Conservation (phyloP, 2,888 invertebrate species). For the Congeria kusceri region DNA sequence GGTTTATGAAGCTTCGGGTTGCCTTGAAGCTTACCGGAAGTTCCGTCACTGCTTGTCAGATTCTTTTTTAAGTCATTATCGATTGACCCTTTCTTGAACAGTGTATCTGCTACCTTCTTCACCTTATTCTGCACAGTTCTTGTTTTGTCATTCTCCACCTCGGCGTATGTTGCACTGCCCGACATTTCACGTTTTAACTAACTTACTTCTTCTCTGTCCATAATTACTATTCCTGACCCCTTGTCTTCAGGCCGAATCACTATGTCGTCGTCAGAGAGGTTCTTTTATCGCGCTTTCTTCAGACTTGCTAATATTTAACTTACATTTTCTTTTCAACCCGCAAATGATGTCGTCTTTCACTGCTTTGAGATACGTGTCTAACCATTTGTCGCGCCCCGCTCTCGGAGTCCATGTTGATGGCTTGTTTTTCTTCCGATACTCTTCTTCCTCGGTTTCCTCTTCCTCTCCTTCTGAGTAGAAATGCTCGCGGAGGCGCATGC, state of each 20-base stretch:
- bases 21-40: too few species aligned
- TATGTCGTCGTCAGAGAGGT: constrained; percentile 11
- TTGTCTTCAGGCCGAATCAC: constrained; percentile 31
- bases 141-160: neutral
- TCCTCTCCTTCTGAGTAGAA: neutral
- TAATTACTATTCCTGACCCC: constrained; percentile 25
- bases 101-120: too few species aligned
- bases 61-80: too few species aligned
- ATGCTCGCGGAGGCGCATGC: too few species aligned
- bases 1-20: too few species aligned
- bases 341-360: constrained; percentile 12
- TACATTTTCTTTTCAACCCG: neutral
- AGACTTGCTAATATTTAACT: constrained; percentile 9
- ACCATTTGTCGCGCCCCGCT: constrained; percentile 8
- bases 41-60: too few species aligned
- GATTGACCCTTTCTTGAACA: too few species aligned
- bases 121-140: too few species aligned
- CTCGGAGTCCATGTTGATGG: constrained; percentile 3
- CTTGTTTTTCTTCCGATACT: neutral
- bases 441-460: too few species aligned
- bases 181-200: constrained; percentile 6
- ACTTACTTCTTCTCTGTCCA: constrained; percentile 14
- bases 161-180: constrained; percentile 9
- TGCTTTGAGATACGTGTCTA: constrained; percentile 6
- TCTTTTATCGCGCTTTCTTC: constrained; percentile 8